Base-by-base conservation (phyloP, 2,888 invertebrate species). In the Cheilosia urbana region DNA sequence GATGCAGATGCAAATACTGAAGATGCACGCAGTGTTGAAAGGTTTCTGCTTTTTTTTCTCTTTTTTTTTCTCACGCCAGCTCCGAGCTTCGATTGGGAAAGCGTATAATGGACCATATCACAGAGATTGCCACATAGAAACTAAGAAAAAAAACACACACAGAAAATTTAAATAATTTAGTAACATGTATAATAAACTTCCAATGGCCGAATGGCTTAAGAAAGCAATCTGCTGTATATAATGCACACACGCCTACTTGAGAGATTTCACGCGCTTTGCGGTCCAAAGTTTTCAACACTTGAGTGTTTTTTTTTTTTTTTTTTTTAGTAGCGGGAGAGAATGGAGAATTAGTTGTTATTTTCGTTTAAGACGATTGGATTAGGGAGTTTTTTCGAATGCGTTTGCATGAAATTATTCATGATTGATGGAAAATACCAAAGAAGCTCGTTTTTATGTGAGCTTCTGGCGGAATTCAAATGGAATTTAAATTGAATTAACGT, bases 1-100 rank as follows among this genome's bases (percentile, higher is more conserved):
- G 58, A 87, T 82, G 85, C 85, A 85, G 85, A 85, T 85, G 81
- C 85, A 85, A 85, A 79, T 79, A 51, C 49, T 73, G 13, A 37
- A 63, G 65, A 84, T 84, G 84, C 84, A 84, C 75, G 75, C 62
- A 21, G 40, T n/a, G 34, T 60, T 21, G 27, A 68, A 65, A 63
- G 51, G 53, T 60, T 71, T 21, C 30, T 30, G 30, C 9, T 30
- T 30, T 30, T 30, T 7, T 27, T 62, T n/a, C n/a, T n/a, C n/a
- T n/a, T 47, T 42, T 17, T 73, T 80, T 85, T 85, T 85, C 85
- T 81, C 85, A 85, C 85, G 85, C 62, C 77, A 58, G 51, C n/a
- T 37, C 37, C 27, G n/a, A 77, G 55, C 71, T 13, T 42, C 51
- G 55, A 80, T 81, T 85, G 76, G 30, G 84, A 81, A 85, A 76